Conservation (phyloP, 2,888 invertebrate genomes). For the Temnothorax unifasciatus region DNA sequence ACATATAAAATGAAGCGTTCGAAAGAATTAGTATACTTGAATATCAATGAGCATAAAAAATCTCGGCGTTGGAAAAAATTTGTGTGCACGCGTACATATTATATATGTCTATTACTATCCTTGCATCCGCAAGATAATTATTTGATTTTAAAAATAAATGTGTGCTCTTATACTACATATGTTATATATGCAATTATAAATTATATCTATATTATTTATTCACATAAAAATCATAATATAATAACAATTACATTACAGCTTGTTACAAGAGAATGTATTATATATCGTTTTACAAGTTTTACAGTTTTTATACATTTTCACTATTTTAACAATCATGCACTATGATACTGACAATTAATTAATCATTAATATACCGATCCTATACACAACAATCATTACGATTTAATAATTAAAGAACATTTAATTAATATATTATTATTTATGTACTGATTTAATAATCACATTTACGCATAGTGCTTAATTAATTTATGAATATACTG, state of each 20-base stretch:
- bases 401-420: conserved; percentile 24
- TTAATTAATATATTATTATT: conserved; percentile 23
- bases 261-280: not conserved
- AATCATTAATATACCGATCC: conserved; percentile 13
- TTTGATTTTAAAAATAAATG: not conserved
- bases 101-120: not conserved
- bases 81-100: not conserved
- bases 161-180: too few species aligned
- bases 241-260: not conserved
- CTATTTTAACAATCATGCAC: not conserved
- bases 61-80: not conserved
- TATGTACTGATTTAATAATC: conserved; percentile 10
- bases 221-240: not conserved
- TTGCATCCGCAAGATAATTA: not conserved
- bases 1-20: not conserved
- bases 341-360: not conserved
- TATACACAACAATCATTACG: not conserved
- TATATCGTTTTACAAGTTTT: not conserved
- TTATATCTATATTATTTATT: not conserved
- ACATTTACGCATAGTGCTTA: not conserved
- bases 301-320: not conserved
- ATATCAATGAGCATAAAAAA: not conserved
- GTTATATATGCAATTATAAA: not conserved
- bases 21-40: not conserved
- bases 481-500: conserved; percentile 7